Conservation (phyloP, 2,113 vertebrate genomes). For the Anhinga anhinga region DNA sequence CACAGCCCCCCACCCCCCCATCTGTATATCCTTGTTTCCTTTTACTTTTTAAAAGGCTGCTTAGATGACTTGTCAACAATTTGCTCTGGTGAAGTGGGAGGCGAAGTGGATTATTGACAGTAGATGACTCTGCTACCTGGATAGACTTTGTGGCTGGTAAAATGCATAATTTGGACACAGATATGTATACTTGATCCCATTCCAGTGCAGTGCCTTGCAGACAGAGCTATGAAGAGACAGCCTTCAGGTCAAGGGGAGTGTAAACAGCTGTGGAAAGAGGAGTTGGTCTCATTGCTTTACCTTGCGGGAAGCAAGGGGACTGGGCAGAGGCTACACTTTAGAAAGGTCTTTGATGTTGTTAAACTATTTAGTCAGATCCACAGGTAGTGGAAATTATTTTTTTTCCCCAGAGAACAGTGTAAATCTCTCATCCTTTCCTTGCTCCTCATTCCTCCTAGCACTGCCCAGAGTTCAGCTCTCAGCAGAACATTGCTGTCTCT, state of each 20-base stretch:
- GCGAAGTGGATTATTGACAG: not conserved
- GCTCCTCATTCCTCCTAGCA: accelerated
- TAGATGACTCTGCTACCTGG: slow-evolving; percentile 23
- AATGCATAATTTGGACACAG: not conserved
- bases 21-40: not conserved
- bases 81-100: not conserved
- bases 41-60: not conserved
- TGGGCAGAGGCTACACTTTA: not conserved
- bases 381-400: not conserved
- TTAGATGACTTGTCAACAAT: not conserved
- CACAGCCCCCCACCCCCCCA: no score
- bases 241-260: not conserved
- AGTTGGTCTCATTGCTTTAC: not conserved
- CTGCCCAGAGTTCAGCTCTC: not conserved
- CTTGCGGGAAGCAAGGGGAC: accelerated
- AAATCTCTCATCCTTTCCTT: not conserved
- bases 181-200: not conserved
- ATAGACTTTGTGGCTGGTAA: not conserved
- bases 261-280: not conserved
- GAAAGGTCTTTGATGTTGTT: not conserved
- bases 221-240: not conserved
- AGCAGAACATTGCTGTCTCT: accelerated
- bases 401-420: not conserved
- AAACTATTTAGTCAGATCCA: not conserved
- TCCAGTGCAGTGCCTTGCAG: not conserved